Conservation (phyloP, 2,113 vertebrate species). For the Anarrhichthys ocellatus region DNA sequence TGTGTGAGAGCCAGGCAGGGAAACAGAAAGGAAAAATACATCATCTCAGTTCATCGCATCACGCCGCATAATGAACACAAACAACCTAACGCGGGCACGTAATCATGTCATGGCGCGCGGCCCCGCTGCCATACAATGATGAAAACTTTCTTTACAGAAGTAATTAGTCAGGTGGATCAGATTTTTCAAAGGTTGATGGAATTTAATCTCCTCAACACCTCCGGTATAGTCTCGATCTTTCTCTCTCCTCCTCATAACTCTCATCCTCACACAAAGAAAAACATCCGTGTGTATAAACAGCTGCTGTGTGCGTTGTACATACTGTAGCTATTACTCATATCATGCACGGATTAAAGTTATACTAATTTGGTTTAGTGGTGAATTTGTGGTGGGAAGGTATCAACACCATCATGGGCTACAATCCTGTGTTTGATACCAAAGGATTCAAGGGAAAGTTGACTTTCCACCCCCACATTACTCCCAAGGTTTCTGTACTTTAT, state of each 20-base stretch:
- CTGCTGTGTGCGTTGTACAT: background rate
- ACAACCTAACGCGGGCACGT: conserved; percentile 29
- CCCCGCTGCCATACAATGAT: conserved; percentile 25
- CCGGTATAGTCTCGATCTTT: conserved; percentile 37
- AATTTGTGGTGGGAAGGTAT: background rate
- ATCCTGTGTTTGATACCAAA: background rate
- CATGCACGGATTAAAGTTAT: conserved; percentile 1
- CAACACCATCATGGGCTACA: background rate
- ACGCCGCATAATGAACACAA: conserved; percentile 58
- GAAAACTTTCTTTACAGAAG: conserved; percentile 67
- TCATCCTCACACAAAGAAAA: background rate
- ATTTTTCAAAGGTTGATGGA: conserved; percentile 47
- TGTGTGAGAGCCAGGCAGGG: conserved; percentile 12
- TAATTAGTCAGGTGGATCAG: conserved; percentile 55
- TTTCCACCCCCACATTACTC: background rate
- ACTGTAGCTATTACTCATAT: background rate
- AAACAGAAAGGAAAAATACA: conserved; percentile 48
- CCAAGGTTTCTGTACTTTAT: background rate
- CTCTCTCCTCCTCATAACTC: conserved; percentile 4
- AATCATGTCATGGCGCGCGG: conserved; percentile 45
- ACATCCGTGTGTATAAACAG: conserved; percentile 49
- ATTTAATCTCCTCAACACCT: conserved; percentile 64
- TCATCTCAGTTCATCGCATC: conserved; percentile 33
- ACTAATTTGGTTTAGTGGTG: background rate
- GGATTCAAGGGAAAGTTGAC: background rate